phyloP scores from a whole-genome alignment of 2,113 vertebrate genomes.

The Myrmecobius fasciatus region DNA sequence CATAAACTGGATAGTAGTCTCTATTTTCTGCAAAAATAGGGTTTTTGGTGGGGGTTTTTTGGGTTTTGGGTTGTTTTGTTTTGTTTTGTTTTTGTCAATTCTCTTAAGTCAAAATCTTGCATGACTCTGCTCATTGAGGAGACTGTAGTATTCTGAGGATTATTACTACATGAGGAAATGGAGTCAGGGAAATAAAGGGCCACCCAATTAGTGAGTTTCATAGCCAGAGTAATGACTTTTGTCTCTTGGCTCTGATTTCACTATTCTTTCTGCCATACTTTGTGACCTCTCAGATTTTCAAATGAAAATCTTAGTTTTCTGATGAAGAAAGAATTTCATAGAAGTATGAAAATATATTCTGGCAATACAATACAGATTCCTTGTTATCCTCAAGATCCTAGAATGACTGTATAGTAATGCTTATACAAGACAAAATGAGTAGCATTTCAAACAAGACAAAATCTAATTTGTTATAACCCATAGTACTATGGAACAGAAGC shows the following conservation, averaged over 20 bases:
- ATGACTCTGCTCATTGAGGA: neutral
- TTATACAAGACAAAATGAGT: neutral
- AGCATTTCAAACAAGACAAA: neutral
- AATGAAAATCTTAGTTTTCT: neutral
- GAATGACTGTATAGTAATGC: neutral
- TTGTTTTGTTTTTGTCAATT: neutral
- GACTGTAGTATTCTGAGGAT: neutral
- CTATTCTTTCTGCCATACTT: neutral
- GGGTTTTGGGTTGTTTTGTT: no score
- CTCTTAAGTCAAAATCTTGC: neutral
- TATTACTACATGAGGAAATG: neutral
- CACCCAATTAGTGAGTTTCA: neutral
- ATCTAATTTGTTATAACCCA: neutral
- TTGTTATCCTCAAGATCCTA: neutral
- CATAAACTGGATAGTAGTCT: neutral
- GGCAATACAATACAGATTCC: neutral
- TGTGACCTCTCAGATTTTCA: neutral
- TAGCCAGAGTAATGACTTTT: neutral
- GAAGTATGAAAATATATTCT: constrained; percentile 29
- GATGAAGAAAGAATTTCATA: constrained; percentile 21
- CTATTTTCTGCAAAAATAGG: neutral
- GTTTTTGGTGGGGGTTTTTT: no score
- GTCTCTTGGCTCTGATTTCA: neutral
- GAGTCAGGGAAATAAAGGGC: neutral
- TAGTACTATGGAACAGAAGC: neutral